phyloP scores from a whole-genome alignment of 2,888 invertebrate species.

The Amphipyra berbera region DNA sequence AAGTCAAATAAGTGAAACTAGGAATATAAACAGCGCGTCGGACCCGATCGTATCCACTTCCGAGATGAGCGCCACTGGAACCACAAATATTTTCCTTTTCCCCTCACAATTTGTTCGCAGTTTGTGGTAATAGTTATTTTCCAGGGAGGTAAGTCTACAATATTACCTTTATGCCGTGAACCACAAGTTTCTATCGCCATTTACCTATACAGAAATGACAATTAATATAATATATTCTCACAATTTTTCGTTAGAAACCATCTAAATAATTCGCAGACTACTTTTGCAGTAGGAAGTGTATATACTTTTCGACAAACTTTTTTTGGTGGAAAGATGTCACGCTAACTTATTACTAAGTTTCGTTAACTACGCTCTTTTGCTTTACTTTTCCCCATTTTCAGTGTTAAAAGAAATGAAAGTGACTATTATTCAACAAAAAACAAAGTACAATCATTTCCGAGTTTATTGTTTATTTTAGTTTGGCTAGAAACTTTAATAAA shows the following conservation, averaged over 20 bases:
- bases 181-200: conserved; percentile 14
- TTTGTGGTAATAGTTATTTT: conserved; percentile 49
- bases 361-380: conserved; percentile 23
- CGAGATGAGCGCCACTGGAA: conserved; percentile 45
- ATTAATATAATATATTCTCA: neutral
- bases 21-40: conserved; percentile 47
- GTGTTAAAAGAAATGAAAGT: conserved; percentile 29
- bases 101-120: conserved; percentile 45
- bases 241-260: conserved; percentile 7
- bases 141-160: conserved; percentile 25
- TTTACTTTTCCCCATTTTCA: conserved; percentile 16
- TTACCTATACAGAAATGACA: conserved; percentile 29
- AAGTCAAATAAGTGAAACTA: conserved; percentile 53
- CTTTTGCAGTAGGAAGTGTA: conserved; percentile 16
- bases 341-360: conserved; percentile 52
- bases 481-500: conserved; percentile 39
- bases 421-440: conserved; percentile 15
- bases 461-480: conserved; percentile 40
- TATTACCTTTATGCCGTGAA: conserved; percentile 27
- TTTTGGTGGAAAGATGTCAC: conserved; percentile 36
- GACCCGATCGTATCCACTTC: conserved; percentile 54
- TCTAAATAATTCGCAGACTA: conserved; percentile 17
- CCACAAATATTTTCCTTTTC: conserved; percentile 54
- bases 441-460: conserved; percentile 21
- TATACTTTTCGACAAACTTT: conserved; percentile 37